Evolutionary conservation across 2,113 vertebrate genomes (phyloP).

Genomic region (human): DNA sequence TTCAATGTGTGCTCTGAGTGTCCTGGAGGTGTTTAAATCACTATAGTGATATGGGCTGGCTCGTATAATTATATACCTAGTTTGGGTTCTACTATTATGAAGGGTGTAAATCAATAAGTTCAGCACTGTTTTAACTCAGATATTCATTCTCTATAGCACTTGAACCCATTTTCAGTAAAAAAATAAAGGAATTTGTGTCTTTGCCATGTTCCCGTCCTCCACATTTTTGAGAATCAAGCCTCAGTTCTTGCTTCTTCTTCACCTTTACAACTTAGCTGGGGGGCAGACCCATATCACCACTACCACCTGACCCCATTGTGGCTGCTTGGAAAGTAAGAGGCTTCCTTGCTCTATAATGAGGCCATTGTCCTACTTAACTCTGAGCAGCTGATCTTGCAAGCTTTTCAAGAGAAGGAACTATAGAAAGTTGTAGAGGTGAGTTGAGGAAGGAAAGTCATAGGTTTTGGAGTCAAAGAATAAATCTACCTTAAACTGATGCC

Average conservation of each 20-base stretch:
- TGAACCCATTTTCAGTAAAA: not conserved
- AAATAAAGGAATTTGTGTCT: not conserved
- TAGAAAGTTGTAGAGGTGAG: not conserved
- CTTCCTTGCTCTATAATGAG: not conserved
- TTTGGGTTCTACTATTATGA: not conserved
- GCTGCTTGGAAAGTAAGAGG: not conserved
- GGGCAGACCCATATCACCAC: not conserved
- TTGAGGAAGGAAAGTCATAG: not conserved
- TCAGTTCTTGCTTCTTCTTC: not conserved
- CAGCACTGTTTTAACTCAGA: not conserved
- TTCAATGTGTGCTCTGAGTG: not conserved
- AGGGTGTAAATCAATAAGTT: not conserved
- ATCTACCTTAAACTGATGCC: not conserved
- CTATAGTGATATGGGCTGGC: not conserved
- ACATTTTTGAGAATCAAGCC: not conserved
- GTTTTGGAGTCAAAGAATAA: slow-evolving; percentile 1
- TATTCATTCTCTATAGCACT: not conserved
- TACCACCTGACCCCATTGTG: not conserved
- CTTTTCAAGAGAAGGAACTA: not conserved
- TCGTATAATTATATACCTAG: not conserved
- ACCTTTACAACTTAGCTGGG: not conserved
- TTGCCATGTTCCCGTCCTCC: not conserved
- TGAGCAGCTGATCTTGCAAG: not conserved
- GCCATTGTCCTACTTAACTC: not conserved
- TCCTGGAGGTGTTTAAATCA: not conserved